Evolutionary conservation across 2,797 vertebrate species (phyloP).

Genomic region (Notolepis coatsorum): DNA sequence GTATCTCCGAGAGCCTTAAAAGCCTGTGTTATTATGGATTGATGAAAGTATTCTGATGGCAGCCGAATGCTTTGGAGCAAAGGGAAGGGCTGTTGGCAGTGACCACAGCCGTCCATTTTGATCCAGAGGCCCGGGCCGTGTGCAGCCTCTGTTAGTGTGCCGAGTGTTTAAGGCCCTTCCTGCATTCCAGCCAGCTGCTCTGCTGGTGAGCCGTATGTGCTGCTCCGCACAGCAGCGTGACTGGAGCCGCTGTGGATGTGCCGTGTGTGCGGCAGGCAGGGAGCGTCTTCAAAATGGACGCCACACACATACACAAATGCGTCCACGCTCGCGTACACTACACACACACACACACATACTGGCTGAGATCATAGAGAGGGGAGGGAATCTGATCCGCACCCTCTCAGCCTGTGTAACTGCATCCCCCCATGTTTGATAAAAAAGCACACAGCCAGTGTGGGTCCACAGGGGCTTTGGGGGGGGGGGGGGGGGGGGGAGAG

Average conservation of each 20-base stretch:
- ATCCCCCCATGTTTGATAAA: slow-evolving; percentile 47
- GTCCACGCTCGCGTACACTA: too few relatives aligned
- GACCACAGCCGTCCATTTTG: slow-evolving; percentile 16
- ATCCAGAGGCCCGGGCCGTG: slow-evolving; percentile 68
- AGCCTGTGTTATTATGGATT: slow-evolving; percentile 19
- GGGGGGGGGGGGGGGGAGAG: too few relatives aligned
- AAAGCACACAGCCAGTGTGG: slow-evolving; percentile 29
- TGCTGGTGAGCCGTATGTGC: slow-evolving; percentile 66
- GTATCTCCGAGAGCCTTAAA: too few relatives aligned
- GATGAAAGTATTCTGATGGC: neutral
- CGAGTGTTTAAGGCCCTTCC: slow-evolving; percentile 44
- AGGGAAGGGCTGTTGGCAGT: slow-evolving; percentile 8
- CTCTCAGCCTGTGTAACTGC: slow-evolving; percentile 46
- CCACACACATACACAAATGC: slow-evolving; percentile 62
- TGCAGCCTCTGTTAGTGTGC: slow-evolving; percentile 62
- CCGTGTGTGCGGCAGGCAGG: slow-evolving; percentile 55
- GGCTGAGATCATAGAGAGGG: slow-evolving; percentile 55
- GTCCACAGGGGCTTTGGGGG: slow-evolving; percentile 39
- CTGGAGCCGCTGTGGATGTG: slow-evolving; percentile 57
- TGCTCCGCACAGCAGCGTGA: slow-evolving; percentile 53
- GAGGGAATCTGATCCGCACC: slow-evolving; percentile 64
- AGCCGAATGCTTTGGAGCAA: neutral
- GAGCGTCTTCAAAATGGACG: slow-evolving; percentile 79
- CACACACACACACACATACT: slow-evolving; percentile 50
- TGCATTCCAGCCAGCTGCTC: slow-evolving; percentile 62